phyloP scores from a whole-genome alignment of 2,113 vertebrate species.

The Mesembrinibis cayennensis region DNA sequence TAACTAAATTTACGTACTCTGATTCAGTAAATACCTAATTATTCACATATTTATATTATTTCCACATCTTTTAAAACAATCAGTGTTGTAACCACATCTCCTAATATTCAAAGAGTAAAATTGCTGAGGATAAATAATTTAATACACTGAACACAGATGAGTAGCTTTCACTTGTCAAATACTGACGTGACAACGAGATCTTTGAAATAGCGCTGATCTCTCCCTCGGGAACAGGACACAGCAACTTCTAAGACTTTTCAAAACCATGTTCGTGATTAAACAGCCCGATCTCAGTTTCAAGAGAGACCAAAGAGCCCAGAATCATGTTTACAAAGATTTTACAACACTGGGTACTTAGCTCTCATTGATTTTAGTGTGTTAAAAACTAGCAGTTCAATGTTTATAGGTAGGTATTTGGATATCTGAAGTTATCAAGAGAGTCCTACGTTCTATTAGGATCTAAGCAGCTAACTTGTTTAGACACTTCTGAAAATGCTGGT shows the following conservation, averaged over 20 bases:
- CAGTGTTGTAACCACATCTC: background rate
- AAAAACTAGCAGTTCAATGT: background rate
- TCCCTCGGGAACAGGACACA: background rate
- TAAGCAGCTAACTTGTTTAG: background rate
- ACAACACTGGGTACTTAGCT: background rate
- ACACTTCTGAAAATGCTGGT: background rate
- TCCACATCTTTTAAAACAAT: background rate
- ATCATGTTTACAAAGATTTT: background rate
- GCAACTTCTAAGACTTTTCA: background rate
- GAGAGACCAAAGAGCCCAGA: background rate
- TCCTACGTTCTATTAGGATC: background rate
- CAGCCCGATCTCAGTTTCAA: background rate
- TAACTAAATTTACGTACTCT: background rate
- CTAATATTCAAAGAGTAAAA: background rate
- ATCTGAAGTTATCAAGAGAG: background rate
- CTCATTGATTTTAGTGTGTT: background rate
- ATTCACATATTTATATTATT: background rate
- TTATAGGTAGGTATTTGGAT: background rate
- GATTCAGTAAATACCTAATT: background rate
- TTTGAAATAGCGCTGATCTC: background rate
- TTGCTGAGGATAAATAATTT: background rate
- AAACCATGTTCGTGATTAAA: background rate
- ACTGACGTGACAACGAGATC: background rate
- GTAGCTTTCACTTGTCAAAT: background rate
- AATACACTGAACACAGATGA: background rate